phyloP scores from a whole-genome alignment of 2,797 vertebrate genomes.

The Scolopax rusticola region DNA sequence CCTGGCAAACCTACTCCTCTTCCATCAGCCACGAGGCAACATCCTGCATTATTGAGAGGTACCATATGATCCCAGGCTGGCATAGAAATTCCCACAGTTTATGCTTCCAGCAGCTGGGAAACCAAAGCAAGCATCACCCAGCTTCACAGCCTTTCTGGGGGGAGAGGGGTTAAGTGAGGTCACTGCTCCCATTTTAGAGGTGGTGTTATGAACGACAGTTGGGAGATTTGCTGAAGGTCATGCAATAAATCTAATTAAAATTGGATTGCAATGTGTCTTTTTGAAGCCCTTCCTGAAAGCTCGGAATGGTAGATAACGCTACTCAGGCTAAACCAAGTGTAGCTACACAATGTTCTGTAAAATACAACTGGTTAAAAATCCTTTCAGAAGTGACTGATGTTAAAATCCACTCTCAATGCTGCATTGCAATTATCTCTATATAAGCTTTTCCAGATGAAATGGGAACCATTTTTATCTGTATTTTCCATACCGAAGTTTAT shows the following conservation, averaged over 20 bases:
- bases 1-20: conserved; percentile 87
- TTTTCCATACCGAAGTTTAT: conserved; percentile 60
- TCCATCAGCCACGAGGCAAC: conserved; percentile 90
- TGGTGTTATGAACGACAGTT: background rate
- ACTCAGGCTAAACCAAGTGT: background rate
- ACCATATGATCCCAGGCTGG: background rate
- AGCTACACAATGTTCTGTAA: background rate
- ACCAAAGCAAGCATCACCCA: background rate
- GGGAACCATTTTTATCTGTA: conserved; percentile 63
- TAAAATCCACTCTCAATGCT: conserved; percentile 34
- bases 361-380: conserved; percentile 29
- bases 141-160: background rate
- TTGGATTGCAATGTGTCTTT: background rate
- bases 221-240: conserved; percentile 2
- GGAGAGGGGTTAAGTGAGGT: background rate
- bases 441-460: conserved; percentile 65
- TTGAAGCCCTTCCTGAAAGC: conserved; percentile 38
- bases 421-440: conserved; percentile 52
- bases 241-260: conserved; percentile 57
- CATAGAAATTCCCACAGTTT: background rate
- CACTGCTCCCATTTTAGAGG: background rate
- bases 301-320: background rate
- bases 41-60: conserved; percentile 87
- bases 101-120: background rate
- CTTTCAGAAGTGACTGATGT: conserved; percentile 4